Evolutionary conservation across 2,888 invertebrate species (phyloP).

Genomic region (Synanthedon vespiformis): DNA sequence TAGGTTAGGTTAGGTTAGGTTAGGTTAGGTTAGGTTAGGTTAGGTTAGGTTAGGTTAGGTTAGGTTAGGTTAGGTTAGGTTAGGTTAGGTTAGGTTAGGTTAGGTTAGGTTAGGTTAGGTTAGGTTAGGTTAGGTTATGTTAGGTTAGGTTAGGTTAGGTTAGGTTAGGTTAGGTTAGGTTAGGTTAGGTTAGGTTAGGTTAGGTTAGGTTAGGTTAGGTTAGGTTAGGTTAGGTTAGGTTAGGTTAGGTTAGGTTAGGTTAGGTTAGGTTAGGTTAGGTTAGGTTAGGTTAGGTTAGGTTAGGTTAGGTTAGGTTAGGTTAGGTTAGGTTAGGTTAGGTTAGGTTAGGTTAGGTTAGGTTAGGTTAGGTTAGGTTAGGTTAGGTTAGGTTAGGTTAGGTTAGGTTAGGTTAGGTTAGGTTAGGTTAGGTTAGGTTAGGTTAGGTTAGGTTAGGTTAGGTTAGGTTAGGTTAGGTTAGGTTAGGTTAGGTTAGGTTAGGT

Average conservation of each 20-base stretch:
- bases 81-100: conserved; percentile 7
- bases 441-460: no score
- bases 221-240: conserved; percentile 11
- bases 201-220: conserved; percentile 10
- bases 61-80: conserved; percentile 9
- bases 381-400: conserved; percentile 10
- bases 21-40: conserved; percentile 9
- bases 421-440: neutral
- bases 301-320: conserved; percentile 6
- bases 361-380: conserved; percentile 11
- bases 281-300: conserved; percentile 7
- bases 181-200: conserved; percentile 10
- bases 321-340: conserved; percentile 10
- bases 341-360: conserved; percentile 12
- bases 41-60: conserved; percentile 10
- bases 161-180: conserved; percentile 9
- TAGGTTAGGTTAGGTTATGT: conserved; percentile 7
- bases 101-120: conserved; percentile 9
- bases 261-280: conserved; percentile 9
- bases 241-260: conserved; percentile 11
- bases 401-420: conserved; percentile 4
- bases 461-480: no score
- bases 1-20: conserved; percentile 9
- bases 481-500: no score
- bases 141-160: no score